Conservation (phyloP, 2,113 vertebrate genomes). For the Ardeotis arabs region DNA sequence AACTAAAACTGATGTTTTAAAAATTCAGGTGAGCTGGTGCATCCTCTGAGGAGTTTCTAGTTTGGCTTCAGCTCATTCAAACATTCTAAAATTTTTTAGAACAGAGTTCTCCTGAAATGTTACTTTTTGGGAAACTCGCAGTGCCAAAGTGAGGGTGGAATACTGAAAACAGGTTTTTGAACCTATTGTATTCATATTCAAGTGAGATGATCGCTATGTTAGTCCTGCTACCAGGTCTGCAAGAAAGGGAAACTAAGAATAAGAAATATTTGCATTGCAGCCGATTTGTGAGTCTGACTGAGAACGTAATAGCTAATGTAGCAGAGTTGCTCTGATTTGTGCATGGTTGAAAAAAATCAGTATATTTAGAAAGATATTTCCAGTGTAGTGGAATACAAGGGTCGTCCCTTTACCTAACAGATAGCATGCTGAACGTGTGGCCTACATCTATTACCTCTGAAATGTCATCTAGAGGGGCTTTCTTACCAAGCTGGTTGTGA, state of each 20-base stretch:
- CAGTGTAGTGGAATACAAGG: neutral
- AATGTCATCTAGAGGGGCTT: neutral
- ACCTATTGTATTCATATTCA: neutral
- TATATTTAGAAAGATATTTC: neutral
- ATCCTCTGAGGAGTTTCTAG: neutral
- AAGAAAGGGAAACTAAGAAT: neutral
- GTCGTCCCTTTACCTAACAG: neutral
- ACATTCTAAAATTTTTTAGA: neutral
- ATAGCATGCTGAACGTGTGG: neutral
- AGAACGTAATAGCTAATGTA: neutral
- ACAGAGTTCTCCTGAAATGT: neutral
- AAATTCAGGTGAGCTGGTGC: neutral
- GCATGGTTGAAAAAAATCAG: neutral
- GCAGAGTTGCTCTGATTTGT: neutral
- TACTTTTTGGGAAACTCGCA: neutral
- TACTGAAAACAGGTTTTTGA: neutral
- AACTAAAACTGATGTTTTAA: neutral
- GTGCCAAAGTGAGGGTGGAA: neutral
- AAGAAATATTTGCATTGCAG: neutral
- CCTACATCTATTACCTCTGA: neutral
- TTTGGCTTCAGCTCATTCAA: neutral
- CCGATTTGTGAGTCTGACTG: neutral
- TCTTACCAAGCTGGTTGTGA: neutral
- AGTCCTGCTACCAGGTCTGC: neutral
- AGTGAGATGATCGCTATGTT: neutral